Evolutionary conservation across 2,113 vertebrate genomes (phyloP).

Genomic region (Arizona elegans): DNA sequence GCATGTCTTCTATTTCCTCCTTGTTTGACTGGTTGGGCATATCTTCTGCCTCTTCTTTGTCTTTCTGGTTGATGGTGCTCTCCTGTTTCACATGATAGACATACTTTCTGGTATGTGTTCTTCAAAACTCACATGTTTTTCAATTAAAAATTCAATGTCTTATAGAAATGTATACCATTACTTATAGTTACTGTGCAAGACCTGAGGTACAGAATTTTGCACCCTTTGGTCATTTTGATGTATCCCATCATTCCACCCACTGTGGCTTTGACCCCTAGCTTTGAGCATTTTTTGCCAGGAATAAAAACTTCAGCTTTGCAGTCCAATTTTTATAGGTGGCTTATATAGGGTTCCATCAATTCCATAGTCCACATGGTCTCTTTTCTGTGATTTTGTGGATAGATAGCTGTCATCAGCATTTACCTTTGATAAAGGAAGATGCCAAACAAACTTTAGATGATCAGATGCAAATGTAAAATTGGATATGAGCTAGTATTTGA

Average conservation of each 20-base stretch:
- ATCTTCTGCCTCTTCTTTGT: background rate
- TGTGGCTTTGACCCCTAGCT: background rate
- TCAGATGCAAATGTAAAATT: background rate
- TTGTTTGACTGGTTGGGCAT: background rate
- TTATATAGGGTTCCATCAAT: background rate
- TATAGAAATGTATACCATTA: background rate
- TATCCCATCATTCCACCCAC: background rate
- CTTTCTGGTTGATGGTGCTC: background rate
- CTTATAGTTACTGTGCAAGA: background rate
- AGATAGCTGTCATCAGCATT: background rate
- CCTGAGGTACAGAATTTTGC: background rate
- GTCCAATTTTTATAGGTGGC: background rate
- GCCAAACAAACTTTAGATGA: background rate
- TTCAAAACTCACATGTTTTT: background rate
- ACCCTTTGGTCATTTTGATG: background rate
- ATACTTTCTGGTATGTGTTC: background rate
- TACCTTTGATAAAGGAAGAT: background rate
- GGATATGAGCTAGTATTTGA: background rate
- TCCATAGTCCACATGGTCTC: background rate
- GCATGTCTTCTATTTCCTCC: background rate
- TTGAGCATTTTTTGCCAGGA: background rate
- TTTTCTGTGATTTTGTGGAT: background rate
- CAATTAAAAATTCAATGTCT: background rate
- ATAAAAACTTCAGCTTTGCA: background rate
- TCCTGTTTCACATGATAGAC: no score